Evolutionary conservation across 2,113 vertebrate species (phyloP), one percentile per base, ranked within the genome.

Genomic region (Paralichthys olivaceus): DNA sequence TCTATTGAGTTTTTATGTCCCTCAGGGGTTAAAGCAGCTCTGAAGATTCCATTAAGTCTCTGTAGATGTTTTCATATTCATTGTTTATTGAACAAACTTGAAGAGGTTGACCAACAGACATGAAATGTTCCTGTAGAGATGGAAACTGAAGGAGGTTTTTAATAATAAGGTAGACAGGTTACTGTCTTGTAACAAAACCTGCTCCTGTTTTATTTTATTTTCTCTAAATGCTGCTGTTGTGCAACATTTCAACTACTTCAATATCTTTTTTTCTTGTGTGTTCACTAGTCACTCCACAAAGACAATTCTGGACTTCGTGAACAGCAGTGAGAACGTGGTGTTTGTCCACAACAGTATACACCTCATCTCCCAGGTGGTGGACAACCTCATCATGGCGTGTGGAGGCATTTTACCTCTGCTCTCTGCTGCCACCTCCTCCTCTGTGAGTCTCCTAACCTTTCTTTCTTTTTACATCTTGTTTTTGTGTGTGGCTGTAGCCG

Each of bases 301-400:
- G 94, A 98, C 97, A 0, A 93, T 99, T 82, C 93, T 98, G 96
- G 98, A 99, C 90, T 99, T 99, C 86, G 97, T 99, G 90, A 99
- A 99, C 93, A 98, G 96, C 95, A 98, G 94, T 14, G 98, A 99
- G 89, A 99, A 99, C 65, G 92, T 97, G 0, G 94, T 99, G 82
- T 99, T 99, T 93, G 98, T 99, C 75, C 98, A 99, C 94, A 99
- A 99, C 93, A 99, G 97, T 0, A 92, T 99, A 75, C 98, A 99
- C 89, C 96, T 99, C 80, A 94, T 99, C 92, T 99, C 98, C 86
- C 98, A 99, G 93, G 96, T 99, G 92, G 94, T 97, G 91, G 98
- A 99, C 95, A 99, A 97, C 89, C 96, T 99, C 93, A 95, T 99
- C 90, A 99, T 99, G 98, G 96, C 97, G 37, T 98, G 97, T 83